Evolutionary conservation across 2,797 vertebrate genomes (phyloP).

Genomic region (Clamator glandarius): DNA sequence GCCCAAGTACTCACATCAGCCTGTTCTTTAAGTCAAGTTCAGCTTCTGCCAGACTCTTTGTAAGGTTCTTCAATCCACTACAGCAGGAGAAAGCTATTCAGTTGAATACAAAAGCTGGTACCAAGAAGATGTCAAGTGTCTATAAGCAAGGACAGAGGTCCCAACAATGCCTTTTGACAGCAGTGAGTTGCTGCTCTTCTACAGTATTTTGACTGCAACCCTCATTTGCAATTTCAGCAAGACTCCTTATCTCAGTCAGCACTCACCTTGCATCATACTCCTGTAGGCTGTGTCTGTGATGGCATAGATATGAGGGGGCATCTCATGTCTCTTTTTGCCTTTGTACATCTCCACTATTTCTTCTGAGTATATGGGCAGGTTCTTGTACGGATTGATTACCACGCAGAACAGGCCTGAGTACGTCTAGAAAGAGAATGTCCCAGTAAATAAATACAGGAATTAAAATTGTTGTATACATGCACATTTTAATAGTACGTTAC

Average conservation of each 20-base stretch:
- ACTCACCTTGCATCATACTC: slow-evolving; percentile 99
- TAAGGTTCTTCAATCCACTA: not conserved
- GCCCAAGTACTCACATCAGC: not conserved
- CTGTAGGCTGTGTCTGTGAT: slow-evolving; percentile 97
- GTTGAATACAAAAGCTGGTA: not conserved
- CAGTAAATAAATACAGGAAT: slow-evolving; percentile 9
- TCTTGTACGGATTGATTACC: slow-evolving; percentile 99
- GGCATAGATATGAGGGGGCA: slow-evolving; percentile 98
- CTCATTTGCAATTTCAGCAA: slow-evolving; percentile 4
- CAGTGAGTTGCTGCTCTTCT: not conserved
- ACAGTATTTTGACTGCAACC: not conserved
- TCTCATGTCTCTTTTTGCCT: slow-evolving; percentile 98
- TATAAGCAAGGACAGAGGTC: not conserved
- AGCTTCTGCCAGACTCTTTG: not conserved
- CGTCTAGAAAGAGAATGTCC: slow-evolving; percentile 78
- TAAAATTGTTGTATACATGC: not conserved
- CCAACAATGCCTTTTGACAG: not conserved
- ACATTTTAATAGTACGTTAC: not conserved
- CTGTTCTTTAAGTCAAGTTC: not conserved
- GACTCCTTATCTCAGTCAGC: not conserved
- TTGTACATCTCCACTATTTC: slow-evolving; percentile 99
- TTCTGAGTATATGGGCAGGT: slow-evolving; percentile 98
- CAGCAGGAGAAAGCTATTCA: not conserved
- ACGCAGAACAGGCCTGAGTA: slow-evolving; percentile 98
- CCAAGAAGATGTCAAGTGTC: not conserved